Evolutionary conservation across 37 sponge, comb jelly and placozoan genomes (phyloP).

Genomic region (Crambe crambe): DNA sequence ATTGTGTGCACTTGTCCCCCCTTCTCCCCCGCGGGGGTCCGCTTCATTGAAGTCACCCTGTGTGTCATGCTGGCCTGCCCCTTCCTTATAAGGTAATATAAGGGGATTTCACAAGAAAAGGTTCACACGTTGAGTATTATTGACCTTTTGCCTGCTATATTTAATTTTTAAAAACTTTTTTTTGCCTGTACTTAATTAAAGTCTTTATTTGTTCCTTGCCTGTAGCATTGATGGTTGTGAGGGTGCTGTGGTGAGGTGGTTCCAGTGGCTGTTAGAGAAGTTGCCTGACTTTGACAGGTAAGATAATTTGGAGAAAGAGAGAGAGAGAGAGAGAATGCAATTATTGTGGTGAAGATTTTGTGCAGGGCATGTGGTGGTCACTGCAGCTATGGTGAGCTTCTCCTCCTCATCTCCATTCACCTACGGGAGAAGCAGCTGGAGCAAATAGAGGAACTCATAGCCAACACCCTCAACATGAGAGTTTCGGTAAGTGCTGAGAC

Average conservation of each 20-base stretch:
- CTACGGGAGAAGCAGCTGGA: conserved; percentile 67
- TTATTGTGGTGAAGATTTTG: too few relatives aligned
- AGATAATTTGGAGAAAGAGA: neutral
- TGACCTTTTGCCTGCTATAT: neutral
- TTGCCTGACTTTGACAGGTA: conserved; percentile 62
- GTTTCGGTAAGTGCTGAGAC: conserved; percentile 41
- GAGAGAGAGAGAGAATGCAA: too few relatives aligned
- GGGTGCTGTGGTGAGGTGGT: conserved; percentile 61
- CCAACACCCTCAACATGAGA: conserved; percentile 65
- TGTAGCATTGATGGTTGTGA: conserved; percentile 61
- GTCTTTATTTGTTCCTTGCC: too few relatives aligned
- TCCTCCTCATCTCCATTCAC: conserved; percentile 80
- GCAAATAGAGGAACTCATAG: conserved; percentile 69
- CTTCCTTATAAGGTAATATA: conserved; percentile 70
- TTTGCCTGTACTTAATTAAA: too few relatives aligned
- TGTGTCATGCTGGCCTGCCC: conserved; percentile 82
- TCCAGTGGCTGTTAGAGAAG: conserved; percentile 75
- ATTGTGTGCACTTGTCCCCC: conserved; percentile 73
- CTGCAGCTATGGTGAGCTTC: conserved; percentile 73
- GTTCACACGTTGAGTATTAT: neutral
- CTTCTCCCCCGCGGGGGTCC: conserved; percentile 65
- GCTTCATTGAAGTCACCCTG: conserved; percentile 70
- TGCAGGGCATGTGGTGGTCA: conserved; percentile 39
- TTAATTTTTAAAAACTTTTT: too few relatives aligned
- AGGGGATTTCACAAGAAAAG: neutral